Evolutionary conservation across 1,140 invertebrate genomes (phyloP), one percentile per base, ranked within the genome.

Genomic region (Drusus annulatus): DNA sequence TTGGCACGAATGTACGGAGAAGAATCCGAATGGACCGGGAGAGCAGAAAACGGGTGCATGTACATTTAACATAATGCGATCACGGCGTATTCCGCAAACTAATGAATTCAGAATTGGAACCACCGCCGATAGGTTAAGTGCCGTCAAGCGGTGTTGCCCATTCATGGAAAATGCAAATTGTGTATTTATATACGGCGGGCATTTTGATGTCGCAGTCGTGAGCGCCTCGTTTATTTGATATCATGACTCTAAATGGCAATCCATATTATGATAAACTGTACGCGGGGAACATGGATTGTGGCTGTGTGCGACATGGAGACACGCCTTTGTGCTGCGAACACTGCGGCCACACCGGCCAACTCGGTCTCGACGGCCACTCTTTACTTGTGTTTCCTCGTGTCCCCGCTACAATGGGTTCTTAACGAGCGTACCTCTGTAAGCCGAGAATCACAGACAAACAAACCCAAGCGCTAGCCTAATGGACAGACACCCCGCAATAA

Each of bases 221-320:
- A 82, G 81, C 81, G 81, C 75, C 77, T 82, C 81, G 81, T 80
- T 82, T 82, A 79, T 79, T 82, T 82, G 77, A 80, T 82, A 82
- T 82, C 81, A 82, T 82, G 81, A 73, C 81, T 82, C 77, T 79
- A 82, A 82, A 82, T 82, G 81, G 81, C 81, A 82, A 82, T 82
- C 81, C 79, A 82, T 82, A 82, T 82, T 82, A 82, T 80, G 81
- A 82, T 82, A 82, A 82, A 82, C 80, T 77, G 78, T 78, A 52
- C 58, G 10, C 45, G 54, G 56, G 74, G 56, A 62, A 68, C 54
- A 31, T 45, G 62, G 21, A 71, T 28, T 62, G 51, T 69, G 76
- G 52, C 52, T 31, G 51, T 54, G 51, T 73, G 16, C 51, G n/a
- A 51, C 68, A 54, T 52, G 52, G 36, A 31, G 60, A 65, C 79